A percentile compares a stretch with the other conserved stretches of the same genome.
phyloP scores from a whole-genome alignment of 2,113 vertebrate species.

The Diphyllodes magnificus region DNA sequence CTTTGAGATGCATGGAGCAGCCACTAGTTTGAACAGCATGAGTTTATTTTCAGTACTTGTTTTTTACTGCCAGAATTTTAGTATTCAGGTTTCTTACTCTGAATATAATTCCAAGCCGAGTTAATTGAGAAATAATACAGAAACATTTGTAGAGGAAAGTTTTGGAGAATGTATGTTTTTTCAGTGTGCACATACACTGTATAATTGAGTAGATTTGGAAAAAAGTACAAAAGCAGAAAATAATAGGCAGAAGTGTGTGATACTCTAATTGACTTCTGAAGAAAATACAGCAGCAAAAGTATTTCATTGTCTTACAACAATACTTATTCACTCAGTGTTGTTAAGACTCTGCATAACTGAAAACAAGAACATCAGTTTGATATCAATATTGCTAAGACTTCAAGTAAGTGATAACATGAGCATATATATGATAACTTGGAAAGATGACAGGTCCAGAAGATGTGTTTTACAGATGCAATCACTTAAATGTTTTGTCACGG shows the following conservation, averaged over 20 bases:
- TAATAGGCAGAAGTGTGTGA: background rate
- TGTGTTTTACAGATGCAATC: background rate
- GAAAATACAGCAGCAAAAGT: background rate
- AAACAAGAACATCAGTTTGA: background rate
- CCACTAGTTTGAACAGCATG: background rate
- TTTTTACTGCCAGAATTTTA: background rate
- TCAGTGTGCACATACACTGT: background rate
- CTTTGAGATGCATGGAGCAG: background rate
- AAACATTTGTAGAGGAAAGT: background rate
- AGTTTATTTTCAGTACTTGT: constrained; percentile 13
- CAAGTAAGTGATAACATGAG: background rate
- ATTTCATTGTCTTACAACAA: background rate
- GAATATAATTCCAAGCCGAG: background rate
- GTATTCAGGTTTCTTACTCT: background rate
- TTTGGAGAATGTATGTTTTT: background rate
- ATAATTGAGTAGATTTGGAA: background rate
- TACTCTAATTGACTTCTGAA: background rate
- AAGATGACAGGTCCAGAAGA: background rate
- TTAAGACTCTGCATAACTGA: background rate
- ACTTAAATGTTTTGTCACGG: background rate
- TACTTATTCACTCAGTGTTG: background rate
- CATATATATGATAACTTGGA: background rate
- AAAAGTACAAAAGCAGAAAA: background rate
- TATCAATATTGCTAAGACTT: background rate
- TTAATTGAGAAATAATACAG: constrained; percentile 10